Percentiles rank a stretch among this genome's conserved stretches.
These are phyloP conservation scores for Drosophila eohydei DNA, from an alignment of 2,888 invertebrate genomes.

Conservation along the genomic window DNA sequence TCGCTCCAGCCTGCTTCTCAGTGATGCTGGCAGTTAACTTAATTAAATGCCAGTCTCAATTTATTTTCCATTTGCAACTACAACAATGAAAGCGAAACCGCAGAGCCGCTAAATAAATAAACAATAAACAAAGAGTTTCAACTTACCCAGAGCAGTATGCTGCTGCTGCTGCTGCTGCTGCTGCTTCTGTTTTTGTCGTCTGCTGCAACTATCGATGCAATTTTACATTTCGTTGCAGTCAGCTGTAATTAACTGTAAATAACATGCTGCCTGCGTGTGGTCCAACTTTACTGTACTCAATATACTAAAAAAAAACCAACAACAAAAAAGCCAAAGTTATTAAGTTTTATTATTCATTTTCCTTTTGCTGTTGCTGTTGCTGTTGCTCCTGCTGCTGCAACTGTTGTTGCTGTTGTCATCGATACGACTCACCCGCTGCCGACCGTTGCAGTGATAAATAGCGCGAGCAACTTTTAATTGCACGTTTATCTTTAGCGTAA, in stretches of 20 bases:
- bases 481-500: conserved; percentile 44
- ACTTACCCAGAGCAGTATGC: conserved; percentile 33
- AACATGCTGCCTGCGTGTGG: conserved; percentile 70
- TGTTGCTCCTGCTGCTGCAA: conserved; percentile 21
- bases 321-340: conserved; percentile 46
- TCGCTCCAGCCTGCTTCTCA: not conserved
- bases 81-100: conserved; percentile 78
- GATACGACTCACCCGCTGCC: conserved; percentile 37
- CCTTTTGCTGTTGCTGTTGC: conserved; percentile 16
- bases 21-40: conserved; percentile 57
- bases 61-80: conserved; percentile 68
- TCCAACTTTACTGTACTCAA: conserved; percentile 43
- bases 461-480: conserved; percentile 53
- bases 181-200: conserved; percentile 40
- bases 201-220: conserved; percentile 71
- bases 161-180: conserved; percentile 22
- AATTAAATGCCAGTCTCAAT: conserved; percentile 80
- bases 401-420: conserved; percentile 53
- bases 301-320: conserved; percentile 40
- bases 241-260: conserved; percentile 78
- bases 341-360: conserved; percentile 47
- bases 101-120: conserved; percentile 57
- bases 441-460: conserved; percentile 65
- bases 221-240: conserved; percentile 70
- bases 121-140: conserved; percentile 30